These are phyloP conservation scores for Brachyptera risi DNA, from an alignment of 2,888 invertebrate species.

Conservation along the genomic window DNA sequence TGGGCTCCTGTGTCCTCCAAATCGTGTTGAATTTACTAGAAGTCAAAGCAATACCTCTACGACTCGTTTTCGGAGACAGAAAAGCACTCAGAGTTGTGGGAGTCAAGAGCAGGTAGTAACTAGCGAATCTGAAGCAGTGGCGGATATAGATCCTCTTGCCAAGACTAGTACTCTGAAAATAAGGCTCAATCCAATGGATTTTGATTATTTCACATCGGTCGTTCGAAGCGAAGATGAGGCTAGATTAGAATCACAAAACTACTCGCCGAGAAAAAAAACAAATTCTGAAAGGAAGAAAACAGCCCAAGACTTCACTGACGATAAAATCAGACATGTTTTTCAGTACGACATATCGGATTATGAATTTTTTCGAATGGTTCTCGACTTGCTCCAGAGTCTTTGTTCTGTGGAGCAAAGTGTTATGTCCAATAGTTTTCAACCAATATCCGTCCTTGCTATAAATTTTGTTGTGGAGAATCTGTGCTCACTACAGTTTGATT, in stretches of 20 bases:
- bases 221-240: slow-evolving; percentile 48
- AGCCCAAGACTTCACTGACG: slow-evolving; percentile 52
- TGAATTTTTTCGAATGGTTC: slow-evolving; percentile 55
- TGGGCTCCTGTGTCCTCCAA: slow-evolving; percentile 4
- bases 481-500: slow-evolving; percentile 57
- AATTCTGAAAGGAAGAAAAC: slow-evolving; percentile 10
- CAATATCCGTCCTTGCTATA: slow-evolving; percentile 55
- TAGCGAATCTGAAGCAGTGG: slow-evolving; percentile 49
- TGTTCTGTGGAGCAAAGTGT: slow-evolving; percentile 28
- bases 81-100: slow-evolving; percentile 14
- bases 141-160: slow-evolving; percentile 49
- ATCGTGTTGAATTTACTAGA: slow-evolving; percentile 18
- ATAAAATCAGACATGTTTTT: slow-evolving; percentile 51
- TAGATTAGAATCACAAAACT: slow-evolving; percentile 33
- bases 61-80: slow-evolving; percentile 15
- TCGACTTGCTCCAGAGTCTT: slow-evolving; percentile 47
- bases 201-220: slow-evolving; percentile 57
- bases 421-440: slow-evolving; percentile 38
- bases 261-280: slow-evolving; percentile 44
- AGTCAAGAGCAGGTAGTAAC: slow-evolving; percentile 39
- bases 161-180: slow-evolving; percentile 54
- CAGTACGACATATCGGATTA: slow-evolving; percentile 51
- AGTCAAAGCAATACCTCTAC: slow-evolving; percentile 29
- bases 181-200: slow-evolving; percentile 55
- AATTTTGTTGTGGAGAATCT: slow-evolving; percentile 58